phyloP scores from a whole-genome alignment of 2,888 invertebrate species.

The Mimumesa dahlbomi region DNA sequence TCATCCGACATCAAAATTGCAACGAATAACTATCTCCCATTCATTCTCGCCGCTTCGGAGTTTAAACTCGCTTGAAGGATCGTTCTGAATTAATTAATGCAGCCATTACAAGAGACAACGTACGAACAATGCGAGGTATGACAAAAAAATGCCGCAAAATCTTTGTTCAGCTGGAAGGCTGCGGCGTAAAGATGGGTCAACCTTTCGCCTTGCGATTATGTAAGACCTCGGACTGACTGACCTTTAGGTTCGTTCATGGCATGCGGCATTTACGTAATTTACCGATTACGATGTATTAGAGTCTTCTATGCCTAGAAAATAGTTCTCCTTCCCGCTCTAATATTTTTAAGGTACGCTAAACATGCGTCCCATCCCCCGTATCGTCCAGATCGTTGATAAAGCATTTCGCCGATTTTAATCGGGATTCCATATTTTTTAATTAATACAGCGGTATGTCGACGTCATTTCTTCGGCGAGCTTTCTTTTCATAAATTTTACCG shows the following conservation, averaged over 20 bases:
- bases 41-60: no score
- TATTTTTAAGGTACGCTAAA: constrained; percentile 54
- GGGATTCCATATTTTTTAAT: constrained; percentile 8
- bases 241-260: constrained; percentile 76
- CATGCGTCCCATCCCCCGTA: constrained; percentile 12
- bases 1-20: no score
- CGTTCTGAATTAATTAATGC: constrained; percentile 49
- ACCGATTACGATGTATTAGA: constrained; percentile 71
- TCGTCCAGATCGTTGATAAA: background rate
- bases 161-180: constrained; percentile 69
- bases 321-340: constrained; percentile 61
- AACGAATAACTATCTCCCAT: no score
- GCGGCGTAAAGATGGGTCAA: constrained; percentile 75
- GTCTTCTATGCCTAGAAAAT: constrained; percentile 60
- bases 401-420: constrained; percentile 12
- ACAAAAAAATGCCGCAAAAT: constrained; percentile 61
- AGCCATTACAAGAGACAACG: constrained; percentile 21
- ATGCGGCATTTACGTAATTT: constrained; percentile 77
- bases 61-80: background rate
- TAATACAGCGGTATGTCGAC: background rate
- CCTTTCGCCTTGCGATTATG: constrained; percentile 78
- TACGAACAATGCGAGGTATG: constrained; percentile 46
- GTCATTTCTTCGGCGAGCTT: background rate
- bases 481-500: constrained; percentile 7
- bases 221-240: constrained; percentile 76